Evolutionary conservation across 2,797 vertebrate species (phyloP).

Genomic region (Podarcis siculus): DNA sequence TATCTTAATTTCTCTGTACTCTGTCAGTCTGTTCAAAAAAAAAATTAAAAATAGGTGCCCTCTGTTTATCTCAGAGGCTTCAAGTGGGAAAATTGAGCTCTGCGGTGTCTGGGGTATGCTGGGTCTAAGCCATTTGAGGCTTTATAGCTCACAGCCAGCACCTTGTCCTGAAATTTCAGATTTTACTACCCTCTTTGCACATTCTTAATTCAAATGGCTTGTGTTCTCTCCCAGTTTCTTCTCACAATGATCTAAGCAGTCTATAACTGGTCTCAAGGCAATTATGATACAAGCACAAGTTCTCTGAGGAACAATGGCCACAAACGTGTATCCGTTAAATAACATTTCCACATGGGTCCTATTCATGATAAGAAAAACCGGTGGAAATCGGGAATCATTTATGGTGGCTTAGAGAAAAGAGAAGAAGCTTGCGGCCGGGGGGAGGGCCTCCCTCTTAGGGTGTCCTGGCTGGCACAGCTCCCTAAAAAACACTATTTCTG

Average conservation of each 20-base stretch:
- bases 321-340: background rate
- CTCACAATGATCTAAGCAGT: slow-evolving; percentile 12
- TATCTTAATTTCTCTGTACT: no score
- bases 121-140: background rate
- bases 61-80: background rate
- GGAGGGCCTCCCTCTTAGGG: no score
- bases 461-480: background rate
- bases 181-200: background rate
- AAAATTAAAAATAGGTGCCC: background rate
- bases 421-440: no score
- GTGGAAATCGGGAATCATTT: background rate
- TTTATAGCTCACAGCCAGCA: background rate
- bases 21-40: no score
- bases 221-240: background rate
- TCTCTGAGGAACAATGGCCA: background rate
- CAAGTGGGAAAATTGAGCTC: background rate
- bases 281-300: slow-evolving; percentile 29
- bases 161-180: background rate
- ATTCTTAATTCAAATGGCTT: background rate
- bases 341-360: background rate
- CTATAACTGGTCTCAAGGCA: slow-evolving; percentile 20
- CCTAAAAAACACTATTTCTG: background rate
- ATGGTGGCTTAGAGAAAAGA: background rate
- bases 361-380: background rate
- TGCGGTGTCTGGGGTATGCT: background rate